phyloP scores from a whole-genome alignment of 2,797 vertebrate genomes.

The Gambelia wislizenii region DNA sequence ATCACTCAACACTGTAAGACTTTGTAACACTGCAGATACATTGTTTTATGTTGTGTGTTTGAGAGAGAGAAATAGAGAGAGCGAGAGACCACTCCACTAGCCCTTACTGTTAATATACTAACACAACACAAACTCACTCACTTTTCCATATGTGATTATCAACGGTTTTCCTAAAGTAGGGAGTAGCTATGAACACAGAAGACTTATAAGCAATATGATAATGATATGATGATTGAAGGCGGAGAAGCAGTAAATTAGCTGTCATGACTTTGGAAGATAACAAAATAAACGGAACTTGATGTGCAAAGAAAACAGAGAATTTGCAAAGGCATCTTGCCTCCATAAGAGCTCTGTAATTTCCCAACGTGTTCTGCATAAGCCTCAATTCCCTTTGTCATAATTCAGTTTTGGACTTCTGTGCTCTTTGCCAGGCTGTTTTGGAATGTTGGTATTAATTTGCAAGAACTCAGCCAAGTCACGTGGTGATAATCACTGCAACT shows the following conservation, averaged over 20 bases:
- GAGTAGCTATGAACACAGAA: neutral
- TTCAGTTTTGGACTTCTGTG: conserved; percentile 32
- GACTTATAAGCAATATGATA: neutral
- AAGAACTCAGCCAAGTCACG: conserved; percentile 59
- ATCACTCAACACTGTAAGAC: no score
- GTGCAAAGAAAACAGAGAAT: conserved; percentile 36
- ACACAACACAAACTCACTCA: neutral
- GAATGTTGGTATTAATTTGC: conserved; percentile 62
- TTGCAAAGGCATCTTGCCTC: conserved; percentile 60
- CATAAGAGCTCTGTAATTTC: conserved; percentile 44
- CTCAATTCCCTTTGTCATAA: conserved; percentile 48
- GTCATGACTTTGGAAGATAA: conserved; percentile 47
- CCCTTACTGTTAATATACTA: neutral
- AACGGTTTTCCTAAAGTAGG: neutral
- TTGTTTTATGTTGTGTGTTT: neutral
- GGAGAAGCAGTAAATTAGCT: conserved; percentile 43
- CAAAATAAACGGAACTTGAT: conserved; percentile 2
- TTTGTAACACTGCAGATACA: no score
- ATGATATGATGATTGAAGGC: conserved; percentile 24
- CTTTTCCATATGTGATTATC: neutral
- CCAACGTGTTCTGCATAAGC: conserved; percentile 55
- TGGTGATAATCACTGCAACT: conserved; percentile 64
- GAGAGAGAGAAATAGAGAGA: no score
- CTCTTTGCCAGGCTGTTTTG: conserved; percentile 33
- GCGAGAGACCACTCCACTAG: neutral